A percentile compares a stretch with the other conserved stretches of the same genome.
phyloP scores from a whole-genome alignment of 2,888 invertebrate species.

The Scaptomyza flava region DNA sequence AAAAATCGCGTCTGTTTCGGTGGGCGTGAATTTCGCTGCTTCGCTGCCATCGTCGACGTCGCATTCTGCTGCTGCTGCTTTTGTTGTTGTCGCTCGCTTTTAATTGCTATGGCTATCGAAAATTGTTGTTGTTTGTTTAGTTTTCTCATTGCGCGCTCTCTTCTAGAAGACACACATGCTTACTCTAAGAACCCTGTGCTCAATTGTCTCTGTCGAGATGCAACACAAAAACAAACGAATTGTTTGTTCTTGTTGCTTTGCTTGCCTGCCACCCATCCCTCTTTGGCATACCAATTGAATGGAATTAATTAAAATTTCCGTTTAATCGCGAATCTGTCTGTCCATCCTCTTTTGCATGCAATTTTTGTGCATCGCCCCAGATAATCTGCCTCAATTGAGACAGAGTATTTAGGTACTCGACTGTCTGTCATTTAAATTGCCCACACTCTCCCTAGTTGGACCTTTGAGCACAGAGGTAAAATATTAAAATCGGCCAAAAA shows the following conservation, averaged over 20 bases:
- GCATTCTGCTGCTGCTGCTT: constrained; percentile 21
- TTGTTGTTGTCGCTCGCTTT: constrained; percentile 27
- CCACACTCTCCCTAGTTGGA: neutral
- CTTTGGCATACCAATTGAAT: constrained; percentile 64
- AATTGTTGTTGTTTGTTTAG: constrained; percentile 68
- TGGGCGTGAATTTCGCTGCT: constrained; percentile 58
- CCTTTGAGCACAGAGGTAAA: constrained; percentile 55
- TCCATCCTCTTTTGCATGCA: constrained; percentile 35
- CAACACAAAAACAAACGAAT: constrained; percentile 56
- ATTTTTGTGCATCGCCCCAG: constrained; percentile 49
- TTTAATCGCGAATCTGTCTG: constrained; percentile 60
- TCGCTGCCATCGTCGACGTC: constrained; percentile 44
- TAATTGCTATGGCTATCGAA: constrained; percentile 61
- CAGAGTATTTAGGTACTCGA: constrained; percentile 13
- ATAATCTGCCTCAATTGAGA: constrained; percentile 41
- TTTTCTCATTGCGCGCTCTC: constrained; percentile 29
- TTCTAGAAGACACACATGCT: constrained; percentile 37
- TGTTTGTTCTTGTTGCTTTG: constrained; percentile 44
- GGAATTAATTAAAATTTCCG: constrained; percentile 81
- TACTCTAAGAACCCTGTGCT: constrained; percentile 57
- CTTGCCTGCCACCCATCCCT: neutral
- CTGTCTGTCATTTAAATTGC: constrained; percentile 30
- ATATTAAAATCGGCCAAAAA: neutral
- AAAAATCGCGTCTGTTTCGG: constrained; percentile 82
- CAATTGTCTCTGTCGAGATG: constrained; percentile 40